A percentile compares a stretch with the other conserved stretches of the same genome.
Conservation (phyloP, 2,888 invertebrate species). For the Therioaphis trifolii region DNA sequence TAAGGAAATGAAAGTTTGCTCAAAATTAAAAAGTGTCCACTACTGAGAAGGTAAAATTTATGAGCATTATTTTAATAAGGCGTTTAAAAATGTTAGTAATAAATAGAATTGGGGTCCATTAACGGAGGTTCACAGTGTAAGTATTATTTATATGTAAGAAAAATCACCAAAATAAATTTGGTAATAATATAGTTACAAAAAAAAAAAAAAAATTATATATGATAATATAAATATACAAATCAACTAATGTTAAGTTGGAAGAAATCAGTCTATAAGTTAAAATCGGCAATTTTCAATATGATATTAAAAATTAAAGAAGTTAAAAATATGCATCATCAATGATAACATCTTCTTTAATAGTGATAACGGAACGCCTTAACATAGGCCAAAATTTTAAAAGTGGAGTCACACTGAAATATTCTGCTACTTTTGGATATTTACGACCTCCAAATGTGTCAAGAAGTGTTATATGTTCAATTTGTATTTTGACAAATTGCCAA, state of each 20-base stretch:
- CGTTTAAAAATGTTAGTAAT: too few species aligned
- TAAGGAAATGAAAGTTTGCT: too few species aligned
- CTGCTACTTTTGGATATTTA: conserved; percentile 74
- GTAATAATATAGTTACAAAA: not conserved
- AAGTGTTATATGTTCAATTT: conserved; percentile 79
- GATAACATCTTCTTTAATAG: conserved; percentile 34
- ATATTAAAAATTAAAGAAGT: not conserved
- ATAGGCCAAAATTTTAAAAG: not conserved
- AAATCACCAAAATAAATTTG: not conserved
- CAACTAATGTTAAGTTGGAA: not conserved
- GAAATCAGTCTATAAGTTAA: conserved; percentile 47
- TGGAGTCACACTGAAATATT: conserved; percentile 74
- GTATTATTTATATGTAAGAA: not conserved
- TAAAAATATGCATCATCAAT: conserved; percentile 42
- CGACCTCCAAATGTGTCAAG: conserved; percentile 87
- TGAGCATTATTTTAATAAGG: too few species aligned
- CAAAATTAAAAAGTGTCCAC: not conserved
- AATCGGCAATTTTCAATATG: conserved; percentile 15
- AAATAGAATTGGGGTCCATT: too few species aligned
- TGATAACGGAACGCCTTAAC: not conserved
- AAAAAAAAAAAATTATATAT: not conserved
- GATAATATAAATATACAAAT: not conserved
- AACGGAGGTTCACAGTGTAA: not conserved
- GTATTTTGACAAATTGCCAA: conserved; percentile 83
- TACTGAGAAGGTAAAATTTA: not conserved